Percentiles rank a stretch among this genome's conserved stretches.
These are phyloP conservation scores for Bathynomus jamesi DNA, from an alignment of 1,140 invertebrate genomes.

Conservation along the genomic window DNA sequence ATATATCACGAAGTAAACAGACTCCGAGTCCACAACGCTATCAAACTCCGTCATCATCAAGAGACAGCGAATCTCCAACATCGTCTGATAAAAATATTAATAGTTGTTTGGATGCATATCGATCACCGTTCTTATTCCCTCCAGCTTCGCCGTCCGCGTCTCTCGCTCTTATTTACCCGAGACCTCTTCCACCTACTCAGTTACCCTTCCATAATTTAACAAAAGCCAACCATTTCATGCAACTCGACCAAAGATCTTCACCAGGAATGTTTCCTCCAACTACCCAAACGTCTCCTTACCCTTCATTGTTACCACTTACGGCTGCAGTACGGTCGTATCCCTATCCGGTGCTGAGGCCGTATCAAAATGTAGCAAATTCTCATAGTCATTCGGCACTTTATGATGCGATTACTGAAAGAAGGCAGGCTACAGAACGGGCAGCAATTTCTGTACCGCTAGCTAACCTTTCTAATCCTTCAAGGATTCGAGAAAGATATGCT, in stretches of 20 bases:
- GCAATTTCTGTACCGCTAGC: not conserved
- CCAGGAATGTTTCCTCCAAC: not conserved
- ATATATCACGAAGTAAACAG: not conserved
- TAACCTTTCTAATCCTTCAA: slow-evolving; percentile 22
- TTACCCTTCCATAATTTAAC: not conserved
- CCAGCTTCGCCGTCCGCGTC: not conserved
- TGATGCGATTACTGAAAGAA: slow-evolving; percentile 7
- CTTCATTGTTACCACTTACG: not conserved
- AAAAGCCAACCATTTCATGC: not conserved
- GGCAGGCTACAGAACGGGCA: not conserved
- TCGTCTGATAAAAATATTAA: not conserved
- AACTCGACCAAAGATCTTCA: not conserved
- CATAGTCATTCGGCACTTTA: slow-evolving; percentile 1
- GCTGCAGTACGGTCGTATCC: not conserved
- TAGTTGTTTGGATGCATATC: not conserved
- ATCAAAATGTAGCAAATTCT: not conserved
- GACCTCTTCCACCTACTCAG: not conserved
- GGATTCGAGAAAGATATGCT: slow-evolving; percentile 72
- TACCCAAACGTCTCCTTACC: not conserved
- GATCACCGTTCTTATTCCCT: not conserved
- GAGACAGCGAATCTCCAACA: not conserved
- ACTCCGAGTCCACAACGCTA: not conserved
- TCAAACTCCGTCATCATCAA: not conserved
- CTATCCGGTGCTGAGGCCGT: not conserved
- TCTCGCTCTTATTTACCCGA: not conserved